phyloP scores from a whole-genome alignment of 2,888 invertebrate species.

The Hoplodrina ambigua region DNA sequence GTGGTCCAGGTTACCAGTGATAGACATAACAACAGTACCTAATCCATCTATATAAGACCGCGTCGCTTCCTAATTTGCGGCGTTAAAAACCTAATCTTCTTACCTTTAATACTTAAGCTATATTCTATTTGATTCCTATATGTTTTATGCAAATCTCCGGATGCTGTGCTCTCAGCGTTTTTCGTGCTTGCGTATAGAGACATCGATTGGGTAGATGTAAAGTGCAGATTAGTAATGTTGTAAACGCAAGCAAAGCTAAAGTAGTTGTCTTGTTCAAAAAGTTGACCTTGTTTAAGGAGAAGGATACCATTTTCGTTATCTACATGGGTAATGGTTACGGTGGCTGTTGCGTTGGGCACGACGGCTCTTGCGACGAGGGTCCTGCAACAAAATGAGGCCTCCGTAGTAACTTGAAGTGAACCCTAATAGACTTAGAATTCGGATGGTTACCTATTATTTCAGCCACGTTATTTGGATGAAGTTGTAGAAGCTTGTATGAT shows the following conservation, averaged over 20 bases:
- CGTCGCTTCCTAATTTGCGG: conserved; percentile 11
- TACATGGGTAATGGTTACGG: no score
- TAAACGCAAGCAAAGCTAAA: no score
- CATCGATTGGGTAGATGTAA: conserved; percentile 4
- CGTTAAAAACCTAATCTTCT: conserved; percentile 11
- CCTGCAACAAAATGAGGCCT: conserved; percentile 23
- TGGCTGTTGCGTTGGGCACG: conserved; percentile 13
- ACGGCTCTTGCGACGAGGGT: conserved; percentile 9
- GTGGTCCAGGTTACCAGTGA: conserved; percentile 8
- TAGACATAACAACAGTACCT: conserved; percentile 13
- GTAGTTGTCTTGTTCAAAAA: no score
- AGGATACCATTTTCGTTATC: conserved; percentile 12
- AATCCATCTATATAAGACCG: conserved; percentile 12
- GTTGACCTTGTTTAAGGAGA: no score
- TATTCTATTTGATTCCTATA: conserved; percentile 16
- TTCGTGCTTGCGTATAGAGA: conserved; percentile 3
- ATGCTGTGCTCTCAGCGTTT: neutral
- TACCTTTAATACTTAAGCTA: conserved; percentile 6
- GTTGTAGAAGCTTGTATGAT: no score
- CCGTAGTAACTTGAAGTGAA: conserved; percentile 20
- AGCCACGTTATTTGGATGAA: no score
- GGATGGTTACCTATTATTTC: no score
- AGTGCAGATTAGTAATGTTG: conserved; percentile 6
- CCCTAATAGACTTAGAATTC: conserved; percentile 21
- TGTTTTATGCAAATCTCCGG: conserved; percentile 5